These are phyloP conservation scores for Sprattus sprattus DNA, from an alignment of 2,113 vertebrate species.

Conservation along the genomic window DNA sequence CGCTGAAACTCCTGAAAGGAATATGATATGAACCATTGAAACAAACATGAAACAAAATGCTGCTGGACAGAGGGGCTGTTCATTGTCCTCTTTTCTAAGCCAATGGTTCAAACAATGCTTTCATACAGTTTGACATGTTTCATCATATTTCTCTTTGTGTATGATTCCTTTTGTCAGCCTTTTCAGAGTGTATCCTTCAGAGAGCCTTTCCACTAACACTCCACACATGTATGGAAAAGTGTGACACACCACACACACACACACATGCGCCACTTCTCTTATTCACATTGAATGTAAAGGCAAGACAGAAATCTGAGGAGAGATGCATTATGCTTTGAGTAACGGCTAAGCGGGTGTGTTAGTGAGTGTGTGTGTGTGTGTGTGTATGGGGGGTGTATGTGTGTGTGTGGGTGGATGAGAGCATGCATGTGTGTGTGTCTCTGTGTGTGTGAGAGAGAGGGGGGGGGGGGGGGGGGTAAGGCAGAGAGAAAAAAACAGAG, in stretches of 20 bases:
- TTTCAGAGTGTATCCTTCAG: background rate
- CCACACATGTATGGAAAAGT: background rate
- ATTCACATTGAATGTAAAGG: background rate
- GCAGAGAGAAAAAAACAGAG: background rate
- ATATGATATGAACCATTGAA: background rate
- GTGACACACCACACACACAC: background rate
- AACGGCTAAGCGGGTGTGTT: background rate
- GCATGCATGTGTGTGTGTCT: too few species aligned
- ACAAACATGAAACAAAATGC: background rate
- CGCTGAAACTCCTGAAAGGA: background rate
- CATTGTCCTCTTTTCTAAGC: too few species aligned
- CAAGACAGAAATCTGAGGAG: background rate
- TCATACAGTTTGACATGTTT: too few species aligned
- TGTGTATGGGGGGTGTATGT: too few species aligned
- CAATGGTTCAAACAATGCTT: too few species aligned
- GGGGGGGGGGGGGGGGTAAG: too few species aligned
- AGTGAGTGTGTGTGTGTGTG: too few species aligned
- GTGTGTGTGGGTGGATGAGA: too few species aligned
- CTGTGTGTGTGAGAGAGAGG: background rate
- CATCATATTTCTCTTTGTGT: too few species aligned
- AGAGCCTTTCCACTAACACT: background rate
- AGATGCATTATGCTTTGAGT: background rate
- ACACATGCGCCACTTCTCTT: too few species aligned
- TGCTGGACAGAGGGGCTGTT: too few species aligned
- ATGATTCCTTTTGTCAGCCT: background rate